A percentile compares a stretch with the other conserved stretches of the same genome.
phyloP scores from a whole-genome alignment of 2,113 vertebrate genomes.

The Nansenia antarctica region DNA sequence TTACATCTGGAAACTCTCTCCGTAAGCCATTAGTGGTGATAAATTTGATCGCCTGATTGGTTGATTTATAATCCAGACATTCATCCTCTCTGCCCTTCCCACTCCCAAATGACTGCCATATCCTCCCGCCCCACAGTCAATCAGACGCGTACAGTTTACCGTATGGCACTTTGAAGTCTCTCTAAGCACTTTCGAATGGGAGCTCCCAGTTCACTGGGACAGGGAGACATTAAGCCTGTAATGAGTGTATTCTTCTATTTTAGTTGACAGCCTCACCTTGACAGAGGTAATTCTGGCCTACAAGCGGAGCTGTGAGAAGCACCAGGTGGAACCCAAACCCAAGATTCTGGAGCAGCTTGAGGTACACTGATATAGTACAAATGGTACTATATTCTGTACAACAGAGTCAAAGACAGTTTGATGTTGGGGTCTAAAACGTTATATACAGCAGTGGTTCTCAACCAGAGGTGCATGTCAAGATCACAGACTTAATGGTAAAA shows the following conservation, averaged over 20 bases:
- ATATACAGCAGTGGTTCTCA: no score
- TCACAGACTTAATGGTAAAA: no score
- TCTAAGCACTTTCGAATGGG: constrained; percentile 39
- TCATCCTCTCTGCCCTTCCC: constrained; percentile 32
- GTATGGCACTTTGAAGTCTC: constrained; percentile 34
- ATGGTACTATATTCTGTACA: no score
- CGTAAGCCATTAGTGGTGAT: constrained; percentile 25
- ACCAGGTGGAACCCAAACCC: constrained; percentile 67
- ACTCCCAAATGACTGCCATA: constrained; percentile 30
- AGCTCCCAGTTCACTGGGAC: constrained; percentile 37
- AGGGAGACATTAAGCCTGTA: constrained; percentile 40
- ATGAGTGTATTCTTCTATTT: constrained; percentile 54
- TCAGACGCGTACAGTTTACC: constrained; percentile 29
- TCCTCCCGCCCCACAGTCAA: constrained; percentile 21
- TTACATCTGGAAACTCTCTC: constrained; percentile 25
- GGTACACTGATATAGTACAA: no score
- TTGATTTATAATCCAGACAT: constrained; percentile 48
- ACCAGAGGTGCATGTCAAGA: no score
- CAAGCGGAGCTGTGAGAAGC: constrained; percentile 70
- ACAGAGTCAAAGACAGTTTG: no score
- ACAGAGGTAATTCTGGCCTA: constrained; percentile 69
- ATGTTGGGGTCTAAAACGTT: no score
- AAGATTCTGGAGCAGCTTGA: constrained; percentile 72
- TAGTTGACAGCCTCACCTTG: constrained; percentile 66
- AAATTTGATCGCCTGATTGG: constrained; percentile 39